Conservation (phyloP, 2,888 invertebrate genomes). For the Polia nebulosa region DNA sequence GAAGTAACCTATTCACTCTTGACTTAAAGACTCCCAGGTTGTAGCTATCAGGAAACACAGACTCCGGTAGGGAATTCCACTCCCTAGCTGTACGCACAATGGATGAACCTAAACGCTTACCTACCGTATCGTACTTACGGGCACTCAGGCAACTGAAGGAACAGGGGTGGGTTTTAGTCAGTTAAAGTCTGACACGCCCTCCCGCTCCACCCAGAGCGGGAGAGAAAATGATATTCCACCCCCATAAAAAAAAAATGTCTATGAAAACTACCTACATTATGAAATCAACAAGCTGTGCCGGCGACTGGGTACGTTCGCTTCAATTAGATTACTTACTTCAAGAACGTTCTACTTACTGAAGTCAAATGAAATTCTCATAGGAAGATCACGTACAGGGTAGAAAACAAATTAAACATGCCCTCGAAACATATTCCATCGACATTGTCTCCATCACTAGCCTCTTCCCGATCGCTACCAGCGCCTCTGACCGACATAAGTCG, state of each 20-base stretch:
- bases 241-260: no score
- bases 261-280: constrained; percentile 29
- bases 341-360: constrained; percentile 47
- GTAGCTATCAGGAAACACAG: no score
- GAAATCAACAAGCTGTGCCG: constrained; percentile 34
- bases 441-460: constrained; percentile 73
- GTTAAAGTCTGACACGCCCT: no score
- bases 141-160: no score
- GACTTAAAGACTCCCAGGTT: no score
- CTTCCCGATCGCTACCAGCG: constrained; percentile 85
- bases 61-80: no score
- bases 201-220: no score
- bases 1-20: no score
- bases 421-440: constrained; percentile 49
- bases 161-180: no score
- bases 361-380: constrained; percentile 30
- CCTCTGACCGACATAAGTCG: constrained; percentile 88
- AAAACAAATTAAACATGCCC: constrained; percentile 25
- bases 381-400: constrained; percentile 20
- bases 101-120: neutral
- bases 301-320: neutral
- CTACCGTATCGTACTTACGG: no score
- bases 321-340: constrained; percentile 62
- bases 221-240: no score
- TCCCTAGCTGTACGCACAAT: no score